Conservation (phyloP, 1,140 invertebrate genomes). For the Caerostris extrusa region DNA sequence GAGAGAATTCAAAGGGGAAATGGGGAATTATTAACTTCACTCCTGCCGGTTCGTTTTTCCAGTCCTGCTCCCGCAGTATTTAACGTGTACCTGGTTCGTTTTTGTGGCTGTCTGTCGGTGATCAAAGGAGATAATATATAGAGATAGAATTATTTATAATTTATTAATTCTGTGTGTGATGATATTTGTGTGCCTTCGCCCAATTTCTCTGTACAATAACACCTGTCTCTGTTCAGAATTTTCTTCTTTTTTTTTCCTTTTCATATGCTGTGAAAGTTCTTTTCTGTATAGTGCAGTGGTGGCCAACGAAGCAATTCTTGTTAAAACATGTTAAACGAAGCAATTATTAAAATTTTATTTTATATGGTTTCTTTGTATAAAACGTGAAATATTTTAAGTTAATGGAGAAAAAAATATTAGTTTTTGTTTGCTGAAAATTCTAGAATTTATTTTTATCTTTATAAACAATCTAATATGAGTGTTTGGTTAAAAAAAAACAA, state of each 20-base stretch:
- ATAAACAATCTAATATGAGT: too few species aligned
- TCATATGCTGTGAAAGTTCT: neutral
- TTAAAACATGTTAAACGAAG: too few species aligned
- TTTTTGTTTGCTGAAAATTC: too few species aligned
- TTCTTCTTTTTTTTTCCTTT: neutral
- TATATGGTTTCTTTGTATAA: too few species aligned
- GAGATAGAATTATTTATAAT: slow-evolving; percentile 19
- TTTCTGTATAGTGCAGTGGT: neutral
- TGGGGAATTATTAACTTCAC: slow-evolving; percentile 17
- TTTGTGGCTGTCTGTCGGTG: slow-evolving; percentile 8
- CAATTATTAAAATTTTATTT: too few species aligned
- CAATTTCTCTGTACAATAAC: neutral
- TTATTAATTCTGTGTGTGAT: neutral
- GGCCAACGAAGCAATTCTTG: too few species aligned
- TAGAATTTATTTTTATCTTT: too few species aligned
- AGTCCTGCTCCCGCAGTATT: slow-evolving; percentile 36
- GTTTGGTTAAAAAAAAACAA: too few species aligned
- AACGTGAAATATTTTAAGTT: too few species aligned
- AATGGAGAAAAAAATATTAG: too few species aligned
- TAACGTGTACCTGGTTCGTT: slow-evolving; percentile 23
- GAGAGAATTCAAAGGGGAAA: slow-evolving; percentile 33
- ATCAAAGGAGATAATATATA: neutral
- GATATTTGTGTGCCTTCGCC: neutral
- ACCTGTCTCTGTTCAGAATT: neutral
- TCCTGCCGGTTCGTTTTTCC: neutral